Evolutionary conservation across 2,113 vertebrate species (phyloP).

Genomic region (Hemiscyllium ocellatum): DNA sequence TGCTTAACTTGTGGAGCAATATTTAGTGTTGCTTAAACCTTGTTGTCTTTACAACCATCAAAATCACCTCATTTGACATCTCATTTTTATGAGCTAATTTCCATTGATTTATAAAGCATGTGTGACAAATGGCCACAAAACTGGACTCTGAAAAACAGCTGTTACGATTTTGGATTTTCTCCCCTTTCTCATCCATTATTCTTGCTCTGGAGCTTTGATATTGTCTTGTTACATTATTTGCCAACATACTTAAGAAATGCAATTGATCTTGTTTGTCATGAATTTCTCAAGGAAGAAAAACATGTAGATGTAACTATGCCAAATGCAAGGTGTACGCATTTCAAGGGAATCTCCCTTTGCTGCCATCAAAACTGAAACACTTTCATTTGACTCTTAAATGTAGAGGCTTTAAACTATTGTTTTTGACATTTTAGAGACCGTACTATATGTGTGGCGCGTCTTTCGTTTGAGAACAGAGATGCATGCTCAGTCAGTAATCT

Average conservation of each 20-base stretch:
- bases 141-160: background rate
- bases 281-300: background rate
- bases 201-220: background rate
- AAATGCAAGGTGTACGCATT: background rate
- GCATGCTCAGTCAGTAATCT: background rate
- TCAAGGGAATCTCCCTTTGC: background rate
- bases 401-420: slow-evolving; percentile 4
- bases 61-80: background rate
- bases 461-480: background rate
- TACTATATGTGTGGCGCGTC: background rate
- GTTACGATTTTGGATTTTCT: background rate
- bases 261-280: background rate
- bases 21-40: background rate
- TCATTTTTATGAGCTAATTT: background rate
- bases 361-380: background rate
- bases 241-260: background rate
- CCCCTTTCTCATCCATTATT: background rate
- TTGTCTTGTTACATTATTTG: background rate
- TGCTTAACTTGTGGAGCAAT: background rate
- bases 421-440: background rate
- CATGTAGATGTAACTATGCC: background rate
- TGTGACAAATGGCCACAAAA: background rate
- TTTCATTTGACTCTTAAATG: background rate
- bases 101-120: background rate
- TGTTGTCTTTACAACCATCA: background rate